Evolutionary conservation across 1,140 invertebrate species (phyloP), one percentile per base, ranked within the genome.

Genomic region (Pantala flavescens): DNA sequence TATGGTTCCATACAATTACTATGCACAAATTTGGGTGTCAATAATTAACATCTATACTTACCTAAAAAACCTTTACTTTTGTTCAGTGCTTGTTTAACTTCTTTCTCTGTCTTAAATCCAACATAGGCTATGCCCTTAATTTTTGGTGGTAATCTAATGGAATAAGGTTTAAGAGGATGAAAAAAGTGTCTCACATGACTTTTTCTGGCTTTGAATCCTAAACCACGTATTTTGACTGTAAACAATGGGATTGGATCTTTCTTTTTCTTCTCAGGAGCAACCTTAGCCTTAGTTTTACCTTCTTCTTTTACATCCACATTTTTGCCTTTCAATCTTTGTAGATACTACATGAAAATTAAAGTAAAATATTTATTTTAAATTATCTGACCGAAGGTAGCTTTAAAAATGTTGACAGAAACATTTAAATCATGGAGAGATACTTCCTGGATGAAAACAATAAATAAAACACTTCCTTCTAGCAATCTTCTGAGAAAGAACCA

Each of bases 91-190:
- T 93, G 90, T 28, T 90, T 91, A 79, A 93, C 85, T 76, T 93
- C 90, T 77, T 89, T 90, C 79, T 96, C 91, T 0, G 89, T 91
- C 82, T 90, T 89, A 79, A 98, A 98, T 9, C 94, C 92, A 71
- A 95, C 90, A 86, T 92, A 98, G 42, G 94, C 95, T 77, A 97
- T 91, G n/a, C 93, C 92, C 80, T 90, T 88, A 7, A 91, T 83
- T 79, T 91, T 91, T 77, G 83, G 85, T 0, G 94, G 93, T 42
- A 96, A 82, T 76, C 94, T 86, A 75, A 98, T 90, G 24, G 91
- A 92, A 79, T 87, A 90, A 23, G 91, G 85, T 77, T 90, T 90
- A 11, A 95, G 78, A 0, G 94, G 93, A 77, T 88, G 87, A 75
- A 98, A 94, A 80, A 98, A 97, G 77, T 91, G 87, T 81, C 91